Conservation (phyloP, 2,797 vertebrate genomes). For the Hydrolagus colliei region DNA sequence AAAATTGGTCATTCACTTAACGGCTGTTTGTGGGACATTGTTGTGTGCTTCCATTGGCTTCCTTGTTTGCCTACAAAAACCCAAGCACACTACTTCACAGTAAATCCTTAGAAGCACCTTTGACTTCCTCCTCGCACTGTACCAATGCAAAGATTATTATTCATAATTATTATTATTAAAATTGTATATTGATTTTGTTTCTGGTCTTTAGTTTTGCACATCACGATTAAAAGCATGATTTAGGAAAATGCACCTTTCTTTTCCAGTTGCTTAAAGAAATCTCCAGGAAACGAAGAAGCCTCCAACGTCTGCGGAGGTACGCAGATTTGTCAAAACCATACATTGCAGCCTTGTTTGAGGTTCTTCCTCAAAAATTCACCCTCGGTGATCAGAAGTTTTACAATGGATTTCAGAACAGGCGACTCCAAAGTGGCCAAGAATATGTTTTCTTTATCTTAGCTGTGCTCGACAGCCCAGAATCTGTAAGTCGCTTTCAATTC, state of each 20-base stretch:
- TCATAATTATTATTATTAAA: too few relatives aligned
- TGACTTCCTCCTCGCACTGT: too few relatives aligned
- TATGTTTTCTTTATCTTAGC: conserved; percentile 95
- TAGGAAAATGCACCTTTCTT: conserved; percentile 33
- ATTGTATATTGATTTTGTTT: neutral
- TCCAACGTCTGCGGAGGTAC: conserved; percentile 76
- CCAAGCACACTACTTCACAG: too few relatives aligned
- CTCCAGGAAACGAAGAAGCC: conserved; percentile 81
- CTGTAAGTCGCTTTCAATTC: conserved; percentile 63
- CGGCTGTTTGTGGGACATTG: too few relatives aligned
- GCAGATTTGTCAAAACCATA: conserved; percentile 81
- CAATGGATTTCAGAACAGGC: conserved; percentile 91
- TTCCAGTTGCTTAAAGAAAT: conserved; percentile 89
- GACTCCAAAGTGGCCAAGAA: conserved; percentile 88
- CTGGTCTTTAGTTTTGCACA: neutral
- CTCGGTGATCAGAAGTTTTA: conserved; percentile 87
- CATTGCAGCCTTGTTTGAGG: conserved; percentile 88
- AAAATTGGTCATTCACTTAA: too few relatives aligned
- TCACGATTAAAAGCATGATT: neutral
- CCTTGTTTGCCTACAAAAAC: too few relatives aligned
- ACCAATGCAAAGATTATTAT: too few relatives aligned
- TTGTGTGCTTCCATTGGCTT: too few relatives aligned
- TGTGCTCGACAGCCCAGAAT: conserved; percentile 89
- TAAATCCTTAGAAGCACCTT: too few relatives aligned
- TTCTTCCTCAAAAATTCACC: conserved; percentile 88